Conservation (phyloP, 2,888 invertebrate species). For the Drosophila emarginata region DNA sequence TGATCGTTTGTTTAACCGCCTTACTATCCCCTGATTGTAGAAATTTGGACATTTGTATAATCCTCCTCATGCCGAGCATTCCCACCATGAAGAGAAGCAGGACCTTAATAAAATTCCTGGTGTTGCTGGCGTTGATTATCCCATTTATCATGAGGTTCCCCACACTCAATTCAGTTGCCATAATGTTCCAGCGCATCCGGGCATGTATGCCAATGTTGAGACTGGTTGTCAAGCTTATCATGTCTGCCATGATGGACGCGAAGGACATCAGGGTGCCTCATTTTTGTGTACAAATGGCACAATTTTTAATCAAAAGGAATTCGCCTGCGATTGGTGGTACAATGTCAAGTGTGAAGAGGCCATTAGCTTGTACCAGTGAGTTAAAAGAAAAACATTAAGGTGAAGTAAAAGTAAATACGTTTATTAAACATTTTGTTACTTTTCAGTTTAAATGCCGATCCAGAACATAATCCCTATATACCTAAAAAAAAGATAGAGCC, state of each 20-base stretch:
- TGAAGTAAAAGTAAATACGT: not conserved
- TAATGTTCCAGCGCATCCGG: conserved; percentile 90
- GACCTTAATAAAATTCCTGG: conserved; percentile 92
- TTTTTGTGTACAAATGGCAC: conserved; percentile 94
- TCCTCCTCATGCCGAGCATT: conserved; percentile 66
- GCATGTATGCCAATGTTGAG: conserved; percentile 95
- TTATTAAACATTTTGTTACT: not conserved
- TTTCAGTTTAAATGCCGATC: conserved; percentile 89
- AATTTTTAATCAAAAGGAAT: conserved; percentile 92
- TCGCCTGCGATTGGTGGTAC: conserved; percentile 96
- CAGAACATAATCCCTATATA: conserved; percentile 90
- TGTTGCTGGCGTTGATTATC: conserved; percentile 90
- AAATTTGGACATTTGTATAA: conserved; percentile 80
- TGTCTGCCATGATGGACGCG: conserved; percentile 93
- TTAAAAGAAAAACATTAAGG: conserved; percentile 19
- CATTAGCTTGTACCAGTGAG: conserved; percentile 88
- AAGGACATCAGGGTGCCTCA: conserved; percentile 91
- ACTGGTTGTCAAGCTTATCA: conserved; percentile 95
- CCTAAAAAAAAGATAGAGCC: conserved; percentile 86
- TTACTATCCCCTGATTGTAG: conserved; percentile 46
- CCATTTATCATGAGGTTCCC: conserved; percentile 90
- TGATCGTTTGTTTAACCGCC: conserved; percentile 30
- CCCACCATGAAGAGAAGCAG: conserved; percentile 83
- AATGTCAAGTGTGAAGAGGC: conserved; percentile 92
- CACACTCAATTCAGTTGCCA: conserved; percentile 91